These are phyloP conservation scores for Premnoplex brunnescens DNA, from an alignment of 2,797 vertebrate species.

Conservation along the genomic window DNA sequence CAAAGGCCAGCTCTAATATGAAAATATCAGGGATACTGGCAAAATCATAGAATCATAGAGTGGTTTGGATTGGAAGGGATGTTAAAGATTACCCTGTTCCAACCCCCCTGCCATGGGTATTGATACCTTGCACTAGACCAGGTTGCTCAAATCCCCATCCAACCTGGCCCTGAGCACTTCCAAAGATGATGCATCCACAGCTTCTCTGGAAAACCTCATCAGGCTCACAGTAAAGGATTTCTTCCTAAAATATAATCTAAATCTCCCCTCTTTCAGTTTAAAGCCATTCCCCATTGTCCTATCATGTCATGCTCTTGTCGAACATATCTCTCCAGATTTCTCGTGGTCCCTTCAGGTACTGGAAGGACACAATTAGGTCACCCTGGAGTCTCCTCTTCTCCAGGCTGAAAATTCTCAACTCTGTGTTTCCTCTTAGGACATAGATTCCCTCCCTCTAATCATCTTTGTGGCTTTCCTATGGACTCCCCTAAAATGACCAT, in stretches of 20 bases:
- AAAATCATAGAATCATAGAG: not conserved
- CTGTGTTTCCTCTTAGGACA: not conserved
- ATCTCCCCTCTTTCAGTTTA: not conserved
- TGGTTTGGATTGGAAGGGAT: not conserved
- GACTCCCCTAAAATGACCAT: not conserved
- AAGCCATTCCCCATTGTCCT: not conserved
- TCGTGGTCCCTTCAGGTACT: not conserved
- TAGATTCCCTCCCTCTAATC: not conserved
- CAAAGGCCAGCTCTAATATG: not conserved
- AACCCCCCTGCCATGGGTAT: not conserved
- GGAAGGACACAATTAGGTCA: not conserved
- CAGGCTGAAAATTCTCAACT: not conserved
- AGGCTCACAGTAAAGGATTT: not conserved
- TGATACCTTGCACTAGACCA: not conserved
- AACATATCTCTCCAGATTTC: not conserved
- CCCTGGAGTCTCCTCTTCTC: not conserved
- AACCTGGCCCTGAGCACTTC: not conserved
- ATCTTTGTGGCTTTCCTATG: not conserved
- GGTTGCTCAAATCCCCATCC: not conserved
- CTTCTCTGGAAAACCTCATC: not conserved
- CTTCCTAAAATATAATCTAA: not conserved
- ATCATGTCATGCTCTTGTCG: not conserved
- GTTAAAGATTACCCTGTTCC: not conserved
- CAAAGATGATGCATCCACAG: not conserved
- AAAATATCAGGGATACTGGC: not conserved